Percentiles rank a stretch among this genome's conserved stretches.
Conservation (phyloP, 2,797 vertebrate genomes). For the Mormyrus hasselquistii region DNA sequence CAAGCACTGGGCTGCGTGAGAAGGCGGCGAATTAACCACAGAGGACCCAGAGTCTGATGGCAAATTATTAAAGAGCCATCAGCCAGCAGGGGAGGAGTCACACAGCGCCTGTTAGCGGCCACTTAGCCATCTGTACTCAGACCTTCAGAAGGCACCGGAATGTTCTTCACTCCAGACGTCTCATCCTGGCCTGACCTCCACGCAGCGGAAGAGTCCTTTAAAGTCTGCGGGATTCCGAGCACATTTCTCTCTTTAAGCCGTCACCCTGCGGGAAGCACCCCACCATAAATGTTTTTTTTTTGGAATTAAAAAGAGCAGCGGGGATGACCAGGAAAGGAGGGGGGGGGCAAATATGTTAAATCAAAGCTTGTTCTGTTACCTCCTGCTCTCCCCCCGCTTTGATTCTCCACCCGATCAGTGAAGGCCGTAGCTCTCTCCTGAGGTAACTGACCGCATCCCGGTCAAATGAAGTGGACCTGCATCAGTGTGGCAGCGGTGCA, state of each 20-base stretch:
- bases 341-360: neutral
- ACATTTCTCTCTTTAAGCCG: slow-evolving; percentile 48
- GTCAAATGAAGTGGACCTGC: neutral
- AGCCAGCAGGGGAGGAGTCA: slow-evolving; percentile 41
- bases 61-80: slow-evolving; percentile 47
- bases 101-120: slow-evolving; percentile 56
- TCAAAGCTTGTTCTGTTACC: neutral
- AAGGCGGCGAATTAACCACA: slow-evolving; percentile 32
- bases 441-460: neutral
- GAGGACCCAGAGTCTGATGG: slow-evolving; percentile 40
- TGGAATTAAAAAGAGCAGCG: neutral
- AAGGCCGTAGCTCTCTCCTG: neutral
- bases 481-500: neutral
- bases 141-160: slow-evolving; percentile 43
- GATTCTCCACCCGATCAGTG: neutral
- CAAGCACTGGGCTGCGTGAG: neutral
- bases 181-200: slow-evolving; percentile 69
- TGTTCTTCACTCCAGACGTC: slow-evolving; percentile 46
- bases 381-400: neutral
- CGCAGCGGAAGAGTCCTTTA: slow-evolving; percentile 55
- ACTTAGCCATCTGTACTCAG: slow-evolving; percentile 71
- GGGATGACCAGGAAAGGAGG: neutral
- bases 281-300: slow-evolving; percentile 42
- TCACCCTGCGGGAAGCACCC: slow-evolving; percentile 41
- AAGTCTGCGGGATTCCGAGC: slow-evolving; percentile 49